Percentiles rank a stretch among this genome's conserved stretches.
Conservation (phyloP, 2,888 invertebrate genomes). For the Sesamia inferens region DNA sequence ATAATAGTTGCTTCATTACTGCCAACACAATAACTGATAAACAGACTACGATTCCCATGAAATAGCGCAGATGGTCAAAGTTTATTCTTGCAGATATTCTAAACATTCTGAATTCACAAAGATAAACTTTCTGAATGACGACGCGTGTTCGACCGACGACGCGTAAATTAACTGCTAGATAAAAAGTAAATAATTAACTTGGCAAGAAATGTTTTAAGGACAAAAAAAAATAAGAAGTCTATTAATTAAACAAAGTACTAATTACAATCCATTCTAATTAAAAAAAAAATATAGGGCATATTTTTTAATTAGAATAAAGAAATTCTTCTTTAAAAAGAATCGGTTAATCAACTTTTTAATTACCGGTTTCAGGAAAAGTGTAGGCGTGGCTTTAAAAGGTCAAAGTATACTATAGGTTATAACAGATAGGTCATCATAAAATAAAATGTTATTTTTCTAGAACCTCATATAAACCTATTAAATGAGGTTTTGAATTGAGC, state of each 20-base stretch:
- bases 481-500: constrained; percentile 37
- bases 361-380: neutral
- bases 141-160: neutral
- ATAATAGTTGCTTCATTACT: neutral
- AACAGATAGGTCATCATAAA: constrained; percentile 2
- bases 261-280: constrained; percentile 1
- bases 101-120: constrained; percentile 32
- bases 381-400: constrained; percentile 12
- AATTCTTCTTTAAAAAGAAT: neutral
- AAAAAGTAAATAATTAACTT: constrained; percentile 5
- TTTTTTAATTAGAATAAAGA: constrained; percentile 7
- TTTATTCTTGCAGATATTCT: constrained; percentile 25
- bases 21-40: constrained; percentile 5
- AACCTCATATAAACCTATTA: constrained; percentile 42
- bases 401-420: constrained; percentile 6
- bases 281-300: no score
- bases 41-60: constrained; percentile 18
- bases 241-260: constrained; percentile 3
- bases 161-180: neutral
- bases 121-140: constrained; percentile 39
- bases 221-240: constrained; percentile 9
- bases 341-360: neutral
- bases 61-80: constrained; percentile 17
- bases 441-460: constrained; percentile 19
- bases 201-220: constrained; percentile 9